Percentiles rank a stretch among this genome's conserved stretches.
phyloP scores from a whole-genome alignment of 2,113 vertebrate species.

The Tympanuchus pallidicinctus region DNA sequence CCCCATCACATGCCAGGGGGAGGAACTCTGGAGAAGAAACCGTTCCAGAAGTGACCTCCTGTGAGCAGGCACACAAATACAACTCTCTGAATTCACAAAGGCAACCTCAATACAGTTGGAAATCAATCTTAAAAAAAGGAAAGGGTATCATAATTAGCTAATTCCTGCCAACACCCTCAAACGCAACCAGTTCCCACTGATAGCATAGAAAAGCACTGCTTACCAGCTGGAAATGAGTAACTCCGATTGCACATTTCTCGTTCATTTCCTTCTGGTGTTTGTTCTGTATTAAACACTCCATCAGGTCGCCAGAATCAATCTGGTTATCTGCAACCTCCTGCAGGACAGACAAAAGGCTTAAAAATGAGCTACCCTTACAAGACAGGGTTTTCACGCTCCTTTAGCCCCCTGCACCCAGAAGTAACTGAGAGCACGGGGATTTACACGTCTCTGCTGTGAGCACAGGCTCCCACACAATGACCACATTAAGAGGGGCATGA shows the following conservation, averaged over 20 bases:
- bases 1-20: neutral
- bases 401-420: neutral
- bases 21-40: neutral
- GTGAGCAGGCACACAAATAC: neutral
- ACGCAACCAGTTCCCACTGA: neutral
- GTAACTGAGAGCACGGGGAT: neutral
- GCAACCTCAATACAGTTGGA: neutral
- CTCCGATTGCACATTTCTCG: slow-evolving; percentile 94
- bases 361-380: neutral
- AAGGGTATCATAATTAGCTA: neutral
- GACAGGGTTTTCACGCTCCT: neutral
- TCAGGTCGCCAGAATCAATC: slow-evolving; percentile 94
- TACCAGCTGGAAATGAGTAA: slow-evolving; percentile 98
- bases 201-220: slow-evolving; percentile 6
- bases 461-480: neutral
- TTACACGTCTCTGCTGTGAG: neutral
- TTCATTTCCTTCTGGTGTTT: slow-evolving; percentile 99
- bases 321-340: slow-evolving; percentile 97
- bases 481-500: neutral
- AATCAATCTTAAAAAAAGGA: neutral
- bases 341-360: neutral
- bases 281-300: slow-evolving; percentile 97
- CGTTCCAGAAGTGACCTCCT: neutral
- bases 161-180: neutral
- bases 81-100: neutral